Base-by-base conservation (phyloP, 1,140 invertebrate species). In the Pseudomyrmex concolor region DNA sequence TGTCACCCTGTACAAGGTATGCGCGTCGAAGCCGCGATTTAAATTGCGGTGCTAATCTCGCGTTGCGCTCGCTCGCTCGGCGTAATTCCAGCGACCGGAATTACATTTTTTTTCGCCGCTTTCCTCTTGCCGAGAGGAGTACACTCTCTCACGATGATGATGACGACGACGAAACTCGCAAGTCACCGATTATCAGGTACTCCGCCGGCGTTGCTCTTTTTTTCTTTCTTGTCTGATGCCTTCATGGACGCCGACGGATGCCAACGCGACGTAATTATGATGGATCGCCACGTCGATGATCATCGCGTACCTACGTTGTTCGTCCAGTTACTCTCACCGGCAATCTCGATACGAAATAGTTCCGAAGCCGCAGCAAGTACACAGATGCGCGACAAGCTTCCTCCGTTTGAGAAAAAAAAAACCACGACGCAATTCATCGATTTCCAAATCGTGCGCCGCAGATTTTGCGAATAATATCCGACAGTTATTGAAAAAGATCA, bases 31-130 rank as follows among this genome's bases (percentile, higher is more conserved):
- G 57, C 19, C 70, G 15, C 67, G 81, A 73, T n/a, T 88, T 84
- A 88, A 88, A 88, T 88, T 88, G 76, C 71, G 83, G 66, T 59
- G 72, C 76, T 88, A 87, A 88, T 88, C 71, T 81, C 54, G 34
- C 82, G 51, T 67, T 55, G 63, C 54, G 50, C 60, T 51, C 25
- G n/a, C 48, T 64, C 63, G 22, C 22, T 43, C 55, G 22, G 62
- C 54, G 64, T 80, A 68, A 74, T 86, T 59, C 84, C 55, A 81
- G 51, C 67, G 43, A 19, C 60, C n/a, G n/a, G 8, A 4, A 8
- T 66, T 68, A 50, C 22, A 48, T 68, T 51, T 43, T 50, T 50
- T 25, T 22, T 71, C 50, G n/a, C 48, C 34, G 64, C 76, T 78
- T 78, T 70, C 43, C 76, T 34, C 34, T 48, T 22, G 54, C 57